Percentiles rank a stretch among this genome's conserved stretches.
Conservation (phyloP, 2,888 invertebrate genomes). For the Zelleria hepariella region DNA sequence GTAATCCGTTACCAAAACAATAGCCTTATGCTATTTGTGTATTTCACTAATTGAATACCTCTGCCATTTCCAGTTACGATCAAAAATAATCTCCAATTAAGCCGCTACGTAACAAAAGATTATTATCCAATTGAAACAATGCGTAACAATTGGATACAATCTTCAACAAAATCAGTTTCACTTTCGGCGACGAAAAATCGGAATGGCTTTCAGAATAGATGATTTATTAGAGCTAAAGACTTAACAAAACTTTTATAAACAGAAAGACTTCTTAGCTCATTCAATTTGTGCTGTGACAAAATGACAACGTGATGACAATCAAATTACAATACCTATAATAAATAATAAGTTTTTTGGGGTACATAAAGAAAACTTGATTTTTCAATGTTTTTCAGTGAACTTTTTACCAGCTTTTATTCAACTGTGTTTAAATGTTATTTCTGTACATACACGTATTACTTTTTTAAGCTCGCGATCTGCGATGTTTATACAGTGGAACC, state of each 20-base stretch:
- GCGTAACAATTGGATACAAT: neutral
- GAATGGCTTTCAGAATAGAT: neutral
- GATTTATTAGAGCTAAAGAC: neutral
- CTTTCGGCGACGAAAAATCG: neutral
- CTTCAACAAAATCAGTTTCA: neutral
- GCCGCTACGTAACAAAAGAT: neutral
- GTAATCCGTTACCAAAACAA: too few species aligned
- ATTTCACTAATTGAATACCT: neutral
- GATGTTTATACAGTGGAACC: neutral
- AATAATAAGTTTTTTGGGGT: too few species aligned
- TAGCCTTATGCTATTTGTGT: too few species aligned
- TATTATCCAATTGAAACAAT: neutral
- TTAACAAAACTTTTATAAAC: neutral
- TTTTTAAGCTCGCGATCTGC: neutral
- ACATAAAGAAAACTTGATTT: too few species aligned
- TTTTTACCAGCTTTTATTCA: too few species aligned
- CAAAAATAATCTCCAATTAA: neutral
- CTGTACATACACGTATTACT: too few species aligned
- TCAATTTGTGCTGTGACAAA: too few species aligned
- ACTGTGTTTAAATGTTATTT: too few species aligned
- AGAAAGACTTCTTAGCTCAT: too few species aligned
- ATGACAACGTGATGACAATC: too few species aligned
- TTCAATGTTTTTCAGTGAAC: too few species aligned
- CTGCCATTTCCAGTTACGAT: neutral
- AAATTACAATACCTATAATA: too few species aligned